Evolutionary conservation across 2,888 invertebrate genomes (phyloP), one percentile per base, ranked within the genome.

Genomic region (Melieria omissa): DNA sequence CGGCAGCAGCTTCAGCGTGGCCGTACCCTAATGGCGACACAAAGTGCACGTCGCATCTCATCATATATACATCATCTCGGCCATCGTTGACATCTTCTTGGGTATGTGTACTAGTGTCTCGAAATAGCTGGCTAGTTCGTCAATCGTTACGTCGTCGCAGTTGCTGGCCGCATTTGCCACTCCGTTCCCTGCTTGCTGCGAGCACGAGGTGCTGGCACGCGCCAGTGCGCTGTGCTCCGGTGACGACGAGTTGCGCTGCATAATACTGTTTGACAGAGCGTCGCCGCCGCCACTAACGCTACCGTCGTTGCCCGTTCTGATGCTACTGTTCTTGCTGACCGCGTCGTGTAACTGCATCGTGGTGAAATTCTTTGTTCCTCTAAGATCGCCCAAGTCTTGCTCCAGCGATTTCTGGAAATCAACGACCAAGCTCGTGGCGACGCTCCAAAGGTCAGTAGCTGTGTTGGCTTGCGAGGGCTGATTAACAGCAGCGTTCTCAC

Each of bases 21-120:
- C 29, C 29, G 29, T 29, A 29, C 29, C 29, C 29, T 29, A 29
- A 29, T 29, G 29, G 29, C 29, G 29, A 29, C 29, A 29, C 29
- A 29, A 1, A 29, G 1, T 29, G 29, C 29, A 29, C 29, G 29
- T 29, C 29, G 29, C 29, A 29, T 29, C 41, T 47, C 45, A 73
- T 90, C 90, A 95, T 88, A 96, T 97, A 86, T 98, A 98, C 97
- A 97, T 98, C 96, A 97, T 97, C 89, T 97, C 97, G 73, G 97
- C 97, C 97, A 97, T 97, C 72, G 93, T 92, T 63, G 97, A 97
- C 97, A 98, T 98, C 87, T 98, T 97, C 88, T 96, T 96, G 78
- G 97, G 97, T 89, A 98, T 97, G 89, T 97, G 95, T 78, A 97
- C 95, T 88, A 95, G 92, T 75, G 96, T 95, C 88, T 98, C 97